Evolutionary conservation across 2,113 vertebrate species (phyloP).

Genomic region (Haemorhous mexicanus): DNA sequence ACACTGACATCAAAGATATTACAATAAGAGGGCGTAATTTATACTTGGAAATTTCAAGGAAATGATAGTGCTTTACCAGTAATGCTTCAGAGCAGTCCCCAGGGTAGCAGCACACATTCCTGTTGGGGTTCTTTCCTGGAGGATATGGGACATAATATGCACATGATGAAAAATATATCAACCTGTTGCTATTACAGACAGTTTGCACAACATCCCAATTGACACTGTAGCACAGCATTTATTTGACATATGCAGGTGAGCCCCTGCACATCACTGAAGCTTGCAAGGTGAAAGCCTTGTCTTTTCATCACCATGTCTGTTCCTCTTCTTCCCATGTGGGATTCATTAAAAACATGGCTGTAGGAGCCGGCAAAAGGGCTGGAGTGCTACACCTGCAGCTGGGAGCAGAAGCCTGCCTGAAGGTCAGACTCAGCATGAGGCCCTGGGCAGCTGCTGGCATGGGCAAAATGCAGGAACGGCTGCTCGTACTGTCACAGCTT

Average conservation of each 20-base stretch:
- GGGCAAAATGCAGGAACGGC: not conserved
- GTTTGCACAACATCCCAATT: not conserved
- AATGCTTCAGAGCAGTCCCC: not conserved
- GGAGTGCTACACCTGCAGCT: not conserved
- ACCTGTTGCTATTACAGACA: not conserved
- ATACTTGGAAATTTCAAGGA: not conserved
- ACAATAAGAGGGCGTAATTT: not conserved
- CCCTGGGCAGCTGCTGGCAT: not conserved
- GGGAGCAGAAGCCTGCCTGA: not conserved
- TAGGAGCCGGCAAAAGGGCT: not conserved
- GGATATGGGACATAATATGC: not conserved
- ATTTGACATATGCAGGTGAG: not conserved
- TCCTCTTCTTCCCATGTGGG: not conserved
- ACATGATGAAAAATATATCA: not conserved
- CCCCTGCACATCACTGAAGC: accelerated
- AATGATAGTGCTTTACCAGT: not conserved
- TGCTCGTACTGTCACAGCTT: not conserved
- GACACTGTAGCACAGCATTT: not conserved
- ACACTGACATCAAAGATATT: not conserved
- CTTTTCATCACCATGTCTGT: not conserved
- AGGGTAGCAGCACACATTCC: not conserved
- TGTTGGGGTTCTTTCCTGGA: not conserved
- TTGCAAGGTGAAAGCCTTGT: not conserved
- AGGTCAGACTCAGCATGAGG: accelerated
- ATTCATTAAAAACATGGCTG: not conserved